phyloP scores from a whole-genome alignment of 2,797 vertebrate genomes.

The Darevskia nairensis region DNA sequence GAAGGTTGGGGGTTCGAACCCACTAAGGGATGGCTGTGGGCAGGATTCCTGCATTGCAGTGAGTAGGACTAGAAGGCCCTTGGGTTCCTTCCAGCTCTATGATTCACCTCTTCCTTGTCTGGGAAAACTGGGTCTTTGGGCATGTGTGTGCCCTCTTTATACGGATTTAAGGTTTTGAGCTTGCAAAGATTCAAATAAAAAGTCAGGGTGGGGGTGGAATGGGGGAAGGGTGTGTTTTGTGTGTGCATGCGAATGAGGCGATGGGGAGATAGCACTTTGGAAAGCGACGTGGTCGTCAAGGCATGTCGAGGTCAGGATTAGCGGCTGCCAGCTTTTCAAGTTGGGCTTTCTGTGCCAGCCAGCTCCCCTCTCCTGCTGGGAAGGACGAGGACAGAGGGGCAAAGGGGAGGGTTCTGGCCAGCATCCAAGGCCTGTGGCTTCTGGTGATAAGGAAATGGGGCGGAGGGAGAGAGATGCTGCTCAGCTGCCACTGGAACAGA shows the following conservation, averaged over 20 bases:
- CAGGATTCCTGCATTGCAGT: too few species aligned
- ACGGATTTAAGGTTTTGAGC: background rate
- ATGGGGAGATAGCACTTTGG: background rate
- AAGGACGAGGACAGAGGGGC: background rate
- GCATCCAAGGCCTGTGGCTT: slow-evolving; percentile 21
- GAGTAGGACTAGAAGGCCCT: too few species aligned
- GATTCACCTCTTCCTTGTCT: background rate
- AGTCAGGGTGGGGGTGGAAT: too few species aligned
- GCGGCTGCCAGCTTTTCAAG: background rate
- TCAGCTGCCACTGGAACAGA: slow-evolving; percentile 6
- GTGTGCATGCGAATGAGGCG: too few species aligned
- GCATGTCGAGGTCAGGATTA: background rate
- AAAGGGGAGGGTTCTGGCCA: background rate
- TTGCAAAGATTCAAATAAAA: background rate
- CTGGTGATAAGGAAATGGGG: background rate
- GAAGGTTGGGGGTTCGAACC: too few species aligned
- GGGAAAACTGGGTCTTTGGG: background rate
- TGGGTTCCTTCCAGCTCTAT: too few species aligned
- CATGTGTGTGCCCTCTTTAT: background rate
- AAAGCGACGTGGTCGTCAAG: too few species aligned
- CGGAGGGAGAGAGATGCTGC: background rate
- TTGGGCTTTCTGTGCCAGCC: background rate
- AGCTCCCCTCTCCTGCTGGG: background rate
- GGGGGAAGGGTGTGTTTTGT: too few species aligned
- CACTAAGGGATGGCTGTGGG: too few species aligned